Evolutionary conservation across 2,113 vertebrate genomes (phyloP).

Genomic region (Theristicus caerulescens): DNA sequence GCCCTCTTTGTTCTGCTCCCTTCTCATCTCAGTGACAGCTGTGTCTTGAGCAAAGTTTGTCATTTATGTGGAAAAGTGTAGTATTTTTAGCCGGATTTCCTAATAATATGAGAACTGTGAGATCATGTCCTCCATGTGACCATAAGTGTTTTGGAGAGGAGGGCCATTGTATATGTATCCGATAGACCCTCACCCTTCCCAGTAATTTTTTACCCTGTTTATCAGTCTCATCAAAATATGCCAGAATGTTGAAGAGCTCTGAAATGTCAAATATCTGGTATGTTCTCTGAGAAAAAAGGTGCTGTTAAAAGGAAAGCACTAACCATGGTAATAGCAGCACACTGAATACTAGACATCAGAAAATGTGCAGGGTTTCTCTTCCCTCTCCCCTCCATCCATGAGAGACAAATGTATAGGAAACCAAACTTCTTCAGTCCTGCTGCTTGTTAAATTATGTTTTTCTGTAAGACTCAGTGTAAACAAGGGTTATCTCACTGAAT

Average conservation of each 20-base stretch:
- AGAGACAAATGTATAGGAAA: not conserved
- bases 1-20: not conserved
- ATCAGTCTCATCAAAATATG: not conserved
- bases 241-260: not conserved
- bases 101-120: not conserved
- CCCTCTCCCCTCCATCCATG: not conserved
- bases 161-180: not conserved
- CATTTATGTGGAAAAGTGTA: not conserved
- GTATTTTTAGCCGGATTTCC: slow-evolving; percentile 37
- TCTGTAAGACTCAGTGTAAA: not conserved
- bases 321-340: not conserved
- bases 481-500: not conserved
- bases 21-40: slow-evolving; percentile 9
- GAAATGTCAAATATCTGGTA: not conserved
- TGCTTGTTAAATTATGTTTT: not conserved
- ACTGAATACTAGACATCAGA: not conserved
- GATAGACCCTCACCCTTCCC: not conserved
- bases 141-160: not conserved
- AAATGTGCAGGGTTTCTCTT: not conserved
- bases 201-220: not conserved
- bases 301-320: not conserved
- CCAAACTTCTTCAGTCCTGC: not conserved
- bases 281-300: not conserved
- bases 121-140: not conserved
- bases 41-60: not conserved